Conservation (phyloP, 2,113 vertebrate genomes). For the Cyanoliseus patagonus region DNA sequence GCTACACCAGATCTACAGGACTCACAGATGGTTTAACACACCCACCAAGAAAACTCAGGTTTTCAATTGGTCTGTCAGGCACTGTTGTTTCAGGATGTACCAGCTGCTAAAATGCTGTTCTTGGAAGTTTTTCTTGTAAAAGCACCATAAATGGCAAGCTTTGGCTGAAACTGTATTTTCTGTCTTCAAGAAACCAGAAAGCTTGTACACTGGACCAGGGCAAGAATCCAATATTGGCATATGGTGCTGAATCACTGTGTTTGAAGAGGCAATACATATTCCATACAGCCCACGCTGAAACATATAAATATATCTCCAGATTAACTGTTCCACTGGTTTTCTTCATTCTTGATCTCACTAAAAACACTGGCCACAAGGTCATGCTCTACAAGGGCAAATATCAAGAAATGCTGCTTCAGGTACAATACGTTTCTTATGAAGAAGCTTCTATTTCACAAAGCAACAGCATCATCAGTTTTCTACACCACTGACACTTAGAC, state of each 20-base stretch:
- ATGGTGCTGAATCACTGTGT: neutral
- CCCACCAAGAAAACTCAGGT: neutral
- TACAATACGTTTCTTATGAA: neutral
- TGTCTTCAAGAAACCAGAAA: neutral
- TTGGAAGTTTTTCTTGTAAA: neutral
- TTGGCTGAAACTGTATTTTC: neutral
- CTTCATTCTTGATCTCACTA: neutral
- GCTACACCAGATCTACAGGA: neutral
- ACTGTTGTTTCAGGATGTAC: neutral
- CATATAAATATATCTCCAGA: neutral
- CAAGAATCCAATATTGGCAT: neutral
- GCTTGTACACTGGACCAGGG: neutral
- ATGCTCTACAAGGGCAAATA: conserved; percentile 1
- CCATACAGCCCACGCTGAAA: neutral
- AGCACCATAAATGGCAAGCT: neutral
- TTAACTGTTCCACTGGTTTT: neutral
- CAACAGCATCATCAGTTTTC: conserved; percentile 27
- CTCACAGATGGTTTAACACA: neutral
- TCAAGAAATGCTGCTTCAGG: conserved; percentile 14
- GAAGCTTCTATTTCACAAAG: conserved; percentile 18
- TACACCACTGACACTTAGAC: conserved; percentile 10
- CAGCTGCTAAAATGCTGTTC: neutral
- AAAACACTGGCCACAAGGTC: neutral
- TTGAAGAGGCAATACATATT: neutral
- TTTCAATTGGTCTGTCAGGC: neutral